phyloP scores from a whole-genome alignment of 2,888 invertebrate genomes.

The Hemistola chrysoprasaria region DNA sequence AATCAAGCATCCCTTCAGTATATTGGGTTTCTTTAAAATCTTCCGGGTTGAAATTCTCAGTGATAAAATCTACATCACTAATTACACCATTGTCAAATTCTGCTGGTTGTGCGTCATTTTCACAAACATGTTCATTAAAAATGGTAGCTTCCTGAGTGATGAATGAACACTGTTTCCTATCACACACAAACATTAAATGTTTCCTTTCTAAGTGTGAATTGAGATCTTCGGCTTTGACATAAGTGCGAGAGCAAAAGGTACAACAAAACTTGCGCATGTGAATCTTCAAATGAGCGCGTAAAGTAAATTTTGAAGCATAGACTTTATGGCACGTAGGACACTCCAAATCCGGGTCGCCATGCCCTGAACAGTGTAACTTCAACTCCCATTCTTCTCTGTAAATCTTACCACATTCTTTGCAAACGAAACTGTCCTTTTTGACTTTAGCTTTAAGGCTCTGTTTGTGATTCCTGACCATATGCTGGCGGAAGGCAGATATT shows the following conservation, averaged over 20 bases:
- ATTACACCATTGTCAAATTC: no score
- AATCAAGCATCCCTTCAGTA: no score
- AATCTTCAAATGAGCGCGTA: constrained; percentile 64
- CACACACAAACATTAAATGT: no score
- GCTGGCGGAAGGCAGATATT: constrained; percentile 56
- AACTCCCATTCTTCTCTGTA: constrained; percentile 62
- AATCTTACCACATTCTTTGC: constrained; percentile 60
- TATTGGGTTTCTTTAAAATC: no score
- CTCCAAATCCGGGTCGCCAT: constrained; percentile 71
- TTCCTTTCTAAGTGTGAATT: no score
- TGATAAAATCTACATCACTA: no score
- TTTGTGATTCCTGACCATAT: constrained; percentile 53
- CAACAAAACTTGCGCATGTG: constrained; percentile 61
- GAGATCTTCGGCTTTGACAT: no score
- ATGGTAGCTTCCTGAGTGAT: no score
- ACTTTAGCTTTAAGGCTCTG: constrained; percentile 23
- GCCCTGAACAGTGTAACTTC: constrained; percentile 60
- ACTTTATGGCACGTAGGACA: constrained; percentile 71
- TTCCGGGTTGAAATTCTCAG: no score
- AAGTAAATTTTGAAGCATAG: constrained; percentile 68
- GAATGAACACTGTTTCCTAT: no score
- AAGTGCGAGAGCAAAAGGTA: constrained; percentile 37
- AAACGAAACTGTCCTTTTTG: constrained; percentile 45
- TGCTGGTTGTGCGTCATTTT: no score
- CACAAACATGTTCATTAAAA: no score